These are phyloP conservation scores for Alectura lathami DNA, from an alignment of 2,113 vertebrate species.

Conservation along the genomic window DNA sequence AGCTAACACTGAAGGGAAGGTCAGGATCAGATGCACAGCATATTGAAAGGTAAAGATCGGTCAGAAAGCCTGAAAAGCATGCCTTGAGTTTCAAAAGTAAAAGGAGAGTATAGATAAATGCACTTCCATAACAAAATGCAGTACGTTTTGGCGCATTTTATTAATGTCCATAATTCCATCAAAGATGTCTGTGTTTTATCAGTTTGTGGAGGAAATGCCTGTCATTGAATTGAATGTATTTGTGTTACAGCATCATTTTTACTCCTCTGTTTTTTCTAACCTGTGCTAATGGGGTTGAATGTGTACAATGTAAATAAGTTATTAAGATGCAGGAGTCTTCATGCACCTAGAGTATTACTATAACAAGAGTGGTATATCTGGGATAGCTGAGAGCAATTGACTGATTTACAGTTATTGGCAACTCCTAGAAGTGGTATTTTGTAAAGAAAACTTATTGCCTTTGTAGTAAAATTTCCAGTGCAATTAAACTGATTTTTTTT, in stretches of 20 bases:
- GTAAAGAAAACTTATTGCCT: constrained; percentile 63
- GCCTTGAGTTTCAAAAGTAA: neutral
- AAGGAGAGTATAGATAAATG: constrained; percentile 11
- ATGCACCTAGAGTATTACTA: constrained; percentile 70
- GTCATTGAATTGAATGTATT: constrained; percentile 79
- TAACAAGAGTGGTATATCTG: constrained; percentile 68
- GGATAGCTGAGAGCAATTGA: constrained; percentile 47
- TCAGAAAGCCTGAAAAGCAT: neutral
- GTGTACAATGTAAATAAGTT: constrained; percentile 69
- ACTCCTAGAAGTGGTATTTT: constrained; percentile 64
- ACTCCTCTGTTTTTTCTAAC: constrained; percentile 76
- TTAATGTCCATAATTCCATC: constrained; percentile 57
- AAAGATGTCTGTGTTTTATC: constrained; percentile 51
- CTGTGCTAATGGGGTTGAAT: constrained; percentile 74
- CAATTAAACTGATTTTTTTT: constrained; percentile 77
- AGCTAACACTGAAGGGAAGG: neutral
- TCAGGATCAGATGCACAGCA: neutral
- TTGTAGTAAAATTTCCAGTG: constrained; percentile 80
- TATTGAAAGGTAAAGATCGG: neutral
- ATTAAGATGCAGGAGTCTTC: constrained; percentile 52
- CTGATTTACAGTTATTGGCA: constrained; percentile 56
- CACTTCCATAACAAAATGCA: constrained; percentile 61
- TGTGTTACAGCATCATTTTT: constrained; percentile 63
- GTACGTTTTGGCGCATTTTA: constrained; percentile 67
- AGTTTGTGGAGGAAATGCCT: constrained; percentile 50